Conservation (phyloP, 2,113 vertebrate genomes). For the Tachycineta bicolor region DNA sequence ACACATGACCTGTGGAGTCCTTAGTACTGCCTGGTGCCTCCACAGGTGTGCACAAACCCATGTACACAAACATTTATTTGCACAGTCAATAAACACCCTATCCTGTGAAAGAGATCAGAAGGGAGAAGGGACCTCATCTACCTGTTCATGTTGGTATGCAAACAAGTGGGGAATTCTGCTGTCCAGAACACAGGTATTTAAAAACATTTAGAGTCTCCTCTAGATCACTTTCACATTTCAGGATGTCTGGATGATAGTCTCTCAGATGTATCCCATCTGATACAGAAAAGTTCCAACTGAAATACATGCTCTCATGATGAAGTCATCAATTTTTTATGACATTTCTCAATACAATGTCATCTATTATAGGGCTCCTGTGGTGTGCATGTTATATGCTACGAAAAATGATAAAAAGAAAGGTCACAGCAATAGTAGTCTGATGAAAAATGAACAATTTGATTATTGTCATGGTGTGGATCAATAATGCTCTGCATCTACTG, state of each 20-base stretch:
- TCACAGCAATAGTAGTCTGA: constrained; percentile 70
- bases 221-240: background rate
- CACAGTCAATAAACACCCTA: background rate
- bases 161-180: background rate
- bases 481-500: constrained; percentile 77
- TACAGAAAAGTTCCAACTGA: background rate
- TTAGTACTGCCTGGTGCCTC: background rate
- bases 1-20: background rate
- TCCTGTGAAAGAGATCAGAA: background rate
- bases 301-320: constrained; percentile 3
- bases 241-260: background rate
- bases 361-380: constrained; percentile 57
- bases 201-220: background rate
- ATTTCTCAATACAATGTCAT: constrained; percentile 36
- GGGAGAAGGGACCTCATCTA: background rate
- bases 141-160: background rate
- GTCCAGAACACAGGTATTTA: background rate
- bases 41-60: background rate
- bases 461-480: constrained; percentile 86
- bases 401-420: constrained; percentile 55
- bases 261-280: background rate
- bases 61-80: background rate
- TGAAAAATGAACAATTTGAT: constrained; percentile 88
- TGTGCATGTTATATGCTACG: constrained; percentile 37
- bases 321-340: constrained; percentile 31